A percentile compares a stretch with the other conserved stretches of the same genome.
These are phyloP conservation scores for Anthonomus grandis DNA, from an alignment of 1,140 invertebrate species.

Conservation along the genomic window DNA sequence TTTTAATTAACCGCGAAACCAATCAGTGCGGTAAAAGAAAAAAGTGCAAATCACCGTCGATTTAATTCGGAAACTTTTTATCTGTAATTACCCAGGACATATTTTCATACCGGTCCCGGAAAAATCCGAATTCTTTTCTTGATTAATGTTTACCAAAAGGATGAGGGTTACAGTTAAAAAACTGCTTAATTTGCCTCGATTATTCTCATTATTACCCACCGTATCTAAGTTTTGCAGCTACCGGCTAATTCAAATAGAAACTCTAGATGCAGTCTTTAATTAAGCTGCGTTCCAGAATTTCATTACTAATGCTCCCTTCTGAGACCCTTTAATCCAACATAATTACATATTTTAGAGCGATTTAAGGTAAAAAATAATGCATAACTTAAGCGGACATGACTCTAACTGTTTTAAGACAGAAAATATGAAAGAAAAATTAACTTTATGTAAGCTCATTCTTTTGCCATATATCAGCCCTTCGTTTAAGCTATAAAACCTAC, in stretches of 20 bases:
- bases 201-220: conserved; percentile 12
- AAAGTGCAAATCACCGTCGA: conserved; percentile 9
- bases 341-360: too few relatives aligned
- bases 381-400: too few relatives aligned
- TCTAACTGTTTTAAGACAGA: too few relatives aligned
- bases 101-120: conserved; percentile 9
- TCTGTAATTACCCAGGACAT: conserved; percentile 17
- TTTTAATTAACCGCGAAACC: conserved; percentile 10
- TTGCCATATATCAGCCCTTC: too few relatives aligned
- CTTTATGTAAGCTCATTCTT: too few relatives aligned
- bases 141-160: conserved; percentile 13
- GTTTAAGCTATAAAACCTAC: too few relatives aligned
- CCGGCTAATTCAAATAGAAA: conserved; percentile 1
- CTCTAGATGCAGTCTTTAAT: not conserved
- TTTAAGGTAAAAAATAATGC: too few relatives aligned
- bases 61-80: conserved; percentile 17
- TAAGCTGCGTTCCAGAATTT: conserved; percentile 2
- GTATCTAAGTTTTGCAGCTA: conserved; percentile 17
- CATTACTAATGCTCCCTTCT: too few relatives aligned
- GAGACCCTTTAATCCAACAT: too few relatives aligned
- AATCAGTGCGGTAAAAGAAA: not conserved
- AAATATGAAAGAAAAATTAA: too few relatives aligned
- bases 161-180: conserved; percentile 10
- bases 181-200: conserved; percentile 15
- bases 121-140: conserved; percentile 11